Evolutionary conservation across 2,888 invertebrate genomes (phyloP).

Genomic region (Laspeyria flexula): DNA sequence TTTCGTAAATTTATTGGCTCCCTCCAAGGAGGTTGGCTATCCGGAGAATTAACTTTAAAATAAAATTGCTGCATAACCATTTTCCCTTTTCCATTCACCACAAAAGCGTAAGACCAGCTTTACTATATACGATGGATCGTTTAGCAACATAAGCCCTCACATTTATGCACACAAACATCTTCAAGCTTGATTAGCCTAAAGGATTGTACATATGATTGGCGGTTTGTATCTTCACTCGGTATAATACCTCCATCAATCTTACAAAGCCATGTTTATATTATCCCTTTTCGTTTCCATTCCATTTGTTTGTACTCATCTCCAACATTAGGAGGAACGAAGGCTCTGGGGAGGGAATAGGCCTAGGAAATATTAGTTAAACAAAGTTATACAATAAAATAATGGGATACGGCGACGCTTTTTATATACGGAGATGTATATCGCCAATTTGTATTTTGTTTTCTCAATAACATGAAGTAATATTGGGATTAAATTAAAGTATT

Average conservation of each 20-base stretch:
- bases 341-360: background rate
- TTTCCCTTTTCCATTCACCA: too few species aligned
- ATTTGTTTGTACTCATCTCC: conserved; percentile 16
- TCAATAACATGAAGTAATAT: too few species aligned
- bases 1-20: too few species aligned
- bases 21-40: too few species aligned
- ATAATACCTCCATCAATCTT: conserved; percentile 53
- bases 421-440: background rate
- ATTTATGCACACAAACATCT: background rate
- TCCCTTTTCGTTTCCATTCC: conserved; percentile 40
- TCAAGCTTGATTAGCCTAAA: conserved; percentile 28
- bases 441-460: too few species aligned
- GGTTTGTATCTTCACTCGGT: conserved; percentile 41
- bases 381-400: background rate
- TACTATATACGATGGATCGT: too few species aligned
- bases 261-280: conserved; percentile 46
- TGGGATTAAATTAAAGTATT: too few species aligned
- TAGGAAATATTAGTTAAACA: background rate
- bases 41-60: too few species aligned
- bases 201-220: conserved; percentile 40
- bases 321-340: background rate
- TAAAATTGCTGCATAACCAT: too few species aligned
- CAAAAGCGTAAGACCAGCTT: too few species aligned
- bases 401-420: background rate
- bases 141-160: too few species aligned